These are phyloP conservation scores for Siderastrea siderea DNA, from an alignment of 92 coral and sea anemone genomes.

Conservation along the genomic window DNA sequence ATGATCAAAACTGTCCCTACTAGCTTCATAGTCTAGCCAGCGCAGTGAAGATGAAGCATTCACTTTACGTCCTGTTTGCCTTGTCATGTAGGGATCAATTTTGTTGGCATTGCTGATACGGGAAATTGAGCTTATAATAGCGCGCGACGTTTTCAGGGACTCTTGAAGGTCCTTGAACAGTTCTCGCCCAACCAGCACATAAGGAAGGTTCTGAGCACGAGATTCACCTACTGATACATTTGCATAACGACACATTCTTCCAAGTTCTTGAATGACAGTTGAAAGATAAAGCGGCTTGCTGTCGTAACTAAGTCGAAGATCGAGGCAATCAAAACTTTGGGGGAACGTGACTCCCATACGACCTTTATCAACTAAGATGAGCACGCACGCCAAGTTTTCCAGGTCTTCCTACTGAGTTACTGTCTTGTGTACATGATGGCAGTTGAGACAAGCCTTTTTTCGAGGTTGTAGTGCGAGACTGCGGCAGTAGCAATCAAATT, in stretches of 20 bases:
- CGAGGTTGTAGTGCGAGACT: neutral
- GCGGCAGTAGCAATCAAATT: conserved; percentile 43
- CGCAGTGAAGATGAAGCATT: neutral
- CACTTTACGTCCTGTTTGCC: neutral
- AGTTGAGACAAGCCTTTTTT: conserved; percentile 26
- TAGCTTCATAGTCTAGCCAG: conserved; percentile 4
- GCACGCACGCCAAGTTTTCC: conserved; percentile 59
- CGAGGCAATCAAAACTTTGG: conserved; percentile 6
- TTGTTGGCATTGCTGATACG: neutral
- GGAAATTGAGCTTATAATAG: neutral
- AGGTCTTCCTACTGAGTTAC: conserved; percentile 65
- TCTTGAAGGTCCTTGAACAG: neutral
- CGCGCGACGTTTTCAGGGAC: neutral
- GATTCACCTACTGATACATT: no score
- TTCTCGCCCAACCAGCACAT: neutral
- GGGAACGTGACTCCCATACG: conserved; percentile 14
- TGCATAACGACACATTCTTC: no score
- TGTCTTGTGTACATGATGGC: conserved; percentile 54
- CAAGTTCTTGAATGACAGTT: no score
- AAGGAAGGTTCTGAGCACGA: neutral
- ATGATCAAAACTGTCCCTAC: neutral
- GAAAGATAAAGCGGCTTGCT: no score
- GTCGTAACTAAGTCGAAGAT: neutral
- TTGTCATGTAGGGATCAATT: neutral
- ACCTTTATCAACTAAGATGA: conserved; percentile 68